These are phyloP conservation scores for Phrynosoma platyrhinos DNA, from an alignment of 2,113 vertebrate species.

Conservation along the genomic window DNA sequence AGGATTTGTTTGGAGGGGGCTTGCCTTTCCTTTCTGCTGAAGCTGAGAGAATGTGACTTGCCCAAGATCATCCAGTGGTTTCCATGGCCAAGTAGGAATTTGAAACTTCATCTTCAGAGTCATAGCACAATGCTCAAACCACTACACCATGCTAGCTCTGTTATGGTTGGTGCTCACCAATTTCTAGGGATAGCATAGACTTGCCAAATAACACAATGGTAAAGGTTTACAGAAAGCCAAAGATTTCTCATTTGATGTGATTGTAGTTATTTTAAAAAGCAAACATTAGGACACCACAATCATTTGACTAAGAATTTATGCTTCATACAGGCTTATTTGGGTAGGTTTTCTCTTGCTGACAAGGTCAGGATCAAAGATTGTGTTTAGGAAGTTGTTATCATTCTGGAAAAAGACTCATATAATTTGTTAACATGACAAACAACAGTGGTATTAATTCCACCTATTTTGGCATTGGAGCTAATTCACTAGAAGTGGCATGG, in stretches of 20 bases:
- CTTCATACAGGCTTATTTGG: background rate
- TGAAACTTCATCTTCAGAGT: too few species aligned
- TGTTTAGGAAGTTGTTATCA: background rate
- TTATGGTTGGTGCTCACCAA: background rate
- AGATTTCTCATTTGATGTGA: background rate
- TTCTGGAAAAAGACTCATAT: background rate
- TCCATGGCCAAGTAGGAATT: too few species aligned
- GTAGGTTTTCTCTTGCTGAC: background rate
- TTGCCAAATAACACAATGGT: background rate
- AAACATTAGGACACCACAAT: background rate
- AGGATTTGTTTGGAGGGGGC: too few species aligned
- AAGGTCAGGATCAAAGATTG: too few species aligned
- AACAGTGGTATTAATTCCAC: background rate
- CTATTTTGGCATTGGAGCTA: background rate
- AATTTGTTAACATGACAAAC: background rate
- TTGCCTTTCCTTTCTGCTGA: too few species aligned
- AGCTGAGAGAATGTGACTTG: too few species aligned
- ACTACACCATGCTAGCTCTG: background rate
- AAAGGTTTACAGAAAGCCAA: too few species aligned
- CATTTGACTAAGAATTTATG: background rate
- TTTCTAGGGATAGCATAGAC: background rate
- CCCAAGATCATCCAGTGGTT: too few species aligned
- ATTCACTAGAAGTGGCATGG: too few species aligned
- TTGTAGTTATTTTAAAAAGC: background rate
- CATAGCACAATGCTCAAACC: too few species aligned